Base-by-base conservation (phyloP, 2,113 vertebrate species). In the Ictidomys tridecemlineatus region DNA sequence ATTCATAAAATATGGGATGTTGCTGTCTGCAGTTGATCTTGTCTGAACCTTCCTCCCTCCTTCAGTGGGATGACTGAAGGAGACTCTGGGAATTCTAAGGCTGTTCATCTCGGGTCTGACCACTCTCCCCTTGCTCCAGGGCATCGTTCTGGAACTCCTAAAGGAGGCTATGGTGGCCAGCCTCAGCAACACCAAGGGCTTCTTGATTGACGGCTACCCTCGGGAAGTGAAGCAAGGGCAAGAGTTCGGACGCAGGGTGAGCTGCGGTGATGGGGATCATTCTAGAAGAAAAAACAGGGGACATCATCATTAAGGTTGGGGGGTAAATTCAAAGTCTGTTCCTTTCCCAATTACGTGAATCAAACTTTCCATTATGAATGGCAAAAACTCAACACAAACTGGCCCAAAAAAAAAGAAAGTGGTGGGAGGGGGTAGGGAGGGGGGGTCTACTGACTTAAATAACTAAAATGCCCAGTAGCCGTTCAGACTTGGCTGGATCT, bases 201-300 rank as follows among this genome's bases (percentile, higher is more conserved):
- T 99, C 61, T 98, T 99, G 97, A 97, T 99, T 1, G 98, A 99
- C n/a, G 99, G 99, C 17, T 99, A 99, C 97, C 99, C 99, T 18
- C 98, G 97, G 77, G 99, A 99, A 61, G 95, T 99, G 95, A 99
- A 98, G 42, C 99, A 99, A 69, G 99, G 98, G 0, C 97, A 99
- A 98, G 99, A 99, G 84, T 99, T 99, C 94, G 98, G 99, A 61
- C 98, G 95, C 76, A 99, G 99, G 99, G 99, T 99, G 94, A 99
- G 98, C 93, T 11, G 28, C 2, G 11, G 0, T 89, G 79, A 39
- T 48, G 30, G 20, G 28, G 26, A 69, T n/a, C 20, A 4, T 16
- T 34, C 30, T 83, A 61, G 45, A 61, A 91, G 45, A 24, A 70
- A 70, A 83, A 61, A 28, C 2, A 30, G 22, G 56, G 51, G 34